These are phyloP conservation scores for Athene noctua DNA, from an alignment of 2,113 vertebrate species.

Conservation along the genomic window DNA sequence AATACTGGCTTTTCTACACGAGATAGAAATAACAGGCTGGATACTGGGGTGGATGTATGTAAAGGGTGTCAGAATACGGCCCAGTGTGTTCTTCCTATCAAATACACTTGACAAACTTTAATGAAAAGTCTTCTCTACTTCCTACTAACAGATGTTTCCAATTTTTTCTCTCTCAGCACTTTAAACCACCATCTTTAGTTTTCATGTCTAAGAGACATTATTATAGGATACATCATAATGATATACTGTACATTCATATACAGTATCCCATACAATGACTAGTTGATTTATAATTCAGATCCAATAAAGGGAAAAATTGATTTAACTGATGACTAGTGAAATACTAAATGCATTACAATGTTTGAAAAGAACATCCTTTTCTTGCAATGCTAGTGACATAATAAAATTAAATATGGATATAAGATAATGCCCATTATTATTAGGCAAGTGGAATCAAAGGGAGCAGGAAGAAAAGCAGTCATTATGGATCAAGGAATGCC, in stretches of 20 bases:
- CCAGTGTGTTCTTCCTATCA: conserved; percentile 56
- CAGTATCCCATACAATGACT: conserved; percentile 73
- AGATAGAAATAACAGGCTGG: conserved; percentile 2
- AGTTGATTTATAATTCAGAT: conserved; percentile 78
- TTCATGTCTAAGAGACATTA: conserved; percentile 81
- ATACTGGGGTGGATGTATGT: not conserved
- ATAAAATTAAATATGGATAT: conserved; percentile 72
- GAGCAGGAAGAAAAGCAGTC: conserved; percentile 50
- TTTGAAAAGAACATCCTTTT: conserved; percentile 70
- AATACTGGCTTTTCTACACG: not conserved
- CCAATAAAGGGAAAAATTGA: conserved; percentile 76
- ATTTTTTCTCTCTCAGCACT: conserved; percentile 77
- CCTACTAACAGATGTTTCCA: conserved; percentile 78
- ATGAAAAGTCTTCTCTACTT: conserved; percentile 76
- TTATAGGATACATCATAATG: conserved; percentile 81
- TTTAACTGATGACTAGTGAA: conserved; percentile 80
- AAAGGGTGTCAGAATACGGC: conserved; percentile 20
- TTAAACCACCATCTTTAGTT: conserved; percentile 78
- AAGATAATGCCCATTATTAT: conserved; percentile 71
- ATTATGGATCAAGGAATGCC: conserved; percentile 7
- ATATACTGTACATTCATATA: conserved; percentile 77
- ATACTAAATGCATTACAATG: conserved; percentile 74
- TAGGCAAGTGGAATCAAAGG: conserved; percentile 65
- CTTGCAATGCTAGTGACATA: conserved; percentile 67
- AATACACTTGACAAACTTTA: conserved; percentile 75